Evolutionary conservation across 37 sponge, comb jelly and placozoan genomes (phyloP).

Genomic region (Tethya wilhelma): DNA sequence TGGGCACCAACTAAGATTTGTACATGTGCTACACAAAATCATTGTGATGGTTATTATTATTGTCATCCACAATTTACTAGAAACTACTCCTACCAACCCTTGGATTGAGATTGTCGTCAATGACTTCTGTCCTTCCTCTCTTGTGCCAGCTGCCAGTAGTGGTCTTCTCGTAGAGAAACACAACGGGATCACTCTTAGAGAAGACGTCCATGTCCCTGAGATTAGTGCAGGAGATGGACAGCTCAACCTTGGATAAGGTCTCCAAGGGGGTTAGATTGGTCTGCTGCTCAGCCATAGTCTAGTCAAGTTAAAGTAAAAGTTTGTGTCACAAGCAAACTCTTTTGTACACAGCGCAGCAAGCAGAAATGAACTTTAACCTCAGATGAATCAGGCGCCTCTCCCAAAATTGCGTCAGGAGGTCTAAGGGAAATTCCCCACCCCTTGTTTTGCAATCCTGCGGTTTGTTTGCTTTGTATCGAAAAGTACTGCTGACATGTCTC

Average conservation of each 20-base stretch:
- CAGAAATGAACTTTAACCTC: too few species aligned
- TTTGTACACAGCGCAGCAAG: too few species aligned
- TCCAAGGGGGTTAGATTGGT: neutral
- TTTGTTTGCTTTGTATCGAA: too few species aligned
- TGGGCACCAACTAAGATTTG: neutral
- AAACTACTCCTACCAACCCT: conserved; percentile 74
- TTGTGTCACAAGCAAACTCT: too few species aligned
- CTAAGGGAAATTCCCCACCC: too few species aligned
- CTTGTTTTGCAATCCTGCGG: too few species aligned
- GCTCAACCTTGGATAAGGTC: conserved; percentile 69
- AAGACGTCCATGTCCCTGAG: conserved; percentile 81
- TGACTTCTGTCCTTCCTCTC: conserved; percentile 82
- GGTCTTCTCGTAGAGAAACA: conserved; percentile 63
- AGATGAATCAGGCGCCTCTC: too few species aligned
- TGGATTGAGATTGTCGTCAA: conserved; percentile 87
- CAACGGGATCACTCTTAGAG: conserved; percentile 92
- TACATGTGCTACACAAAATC: neutral
- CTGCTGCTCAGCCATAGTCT: conserved; percentile 1
- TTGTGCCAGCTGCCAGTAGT: conserved; percentile 61
- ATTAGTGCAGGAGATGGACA: conserved; percentile 78
- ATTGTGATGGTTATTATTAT: too few species aligned
- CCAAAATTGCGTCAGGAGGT: too few species aligned
- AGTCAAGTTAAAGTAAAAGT: too few species aligned
- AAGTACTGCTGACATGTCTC: too few species aligned
- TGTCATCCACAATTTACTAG: too few species aligned